These are phyloP conservation scores for Plestiodon gilberti DNA, from an alignment of 2,113 vertebrate species.

Conservation along the genomic window DNA sequence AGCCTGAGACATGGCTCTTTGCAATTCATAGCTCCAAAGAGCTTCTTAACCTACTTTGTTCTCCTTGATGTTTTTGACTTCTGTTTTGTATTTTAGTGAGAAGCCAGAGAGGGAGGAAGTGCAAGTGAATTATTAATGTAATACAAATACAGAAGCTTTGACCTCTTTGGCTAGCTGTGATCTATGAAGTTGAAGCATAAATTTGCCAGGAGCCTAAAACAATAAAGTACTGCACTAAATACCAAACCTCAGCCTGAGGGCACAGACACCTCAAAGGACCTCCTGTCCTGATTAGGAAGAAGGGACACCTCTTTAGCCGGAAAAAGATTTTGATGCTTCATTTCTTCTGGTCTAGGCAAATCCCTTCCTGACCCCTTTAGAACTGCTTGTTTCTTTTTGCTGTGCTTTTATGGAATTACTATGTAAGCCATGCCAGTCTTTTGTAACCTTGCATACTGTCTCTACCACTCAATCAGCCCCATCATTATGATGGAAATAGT, in stretches of 20 bases:
- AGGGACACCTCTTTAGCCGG: neutral
- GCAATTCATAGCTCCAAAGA: neutral
- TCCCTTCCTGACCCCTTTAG: neutral
- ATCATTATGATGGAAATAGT: neutral
- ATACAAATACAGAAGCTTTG: constrained; percentile 13
- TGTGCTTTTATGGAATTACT: neutral
- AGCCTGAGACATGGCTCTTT: neutral
- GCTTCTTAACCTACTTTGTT: constrained; percentile 8
- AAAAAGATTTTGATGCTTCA: neutral
- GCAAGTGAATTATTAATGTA: constrained; percentile 15
- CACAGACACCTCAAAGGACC: neutral
- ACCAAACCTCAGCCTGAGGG: neutral
- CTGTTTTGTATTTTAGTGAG: constrained; percentile 28
- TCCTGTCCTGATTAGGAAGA: constrained; percentile 3
- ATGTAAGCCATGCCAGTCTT: neutral
- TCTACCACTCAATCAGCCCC: neutral
- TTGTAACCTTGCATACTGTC: neutral
- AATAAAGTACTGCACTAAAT: neutral
- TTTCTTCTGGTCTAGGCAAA: neutral
- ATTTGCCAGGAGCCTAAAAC: constrained; percentile 5
- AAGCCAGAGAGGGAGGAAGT: neutral
- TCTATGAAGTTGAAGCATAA: constrained; percentile 14
- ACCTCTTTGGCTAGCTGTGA: neutral
- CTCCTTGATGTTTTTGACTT: constrained; percentile 20
- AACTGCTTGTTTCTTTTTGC: neutral